Percentiles rank a stretch among this genome's conserved stretches.
These are phyloP conservation scores for Bombus impatiens DNA, from an alignment of 1,140 invertebrate species.

Conservation along the genomic window DNA sequence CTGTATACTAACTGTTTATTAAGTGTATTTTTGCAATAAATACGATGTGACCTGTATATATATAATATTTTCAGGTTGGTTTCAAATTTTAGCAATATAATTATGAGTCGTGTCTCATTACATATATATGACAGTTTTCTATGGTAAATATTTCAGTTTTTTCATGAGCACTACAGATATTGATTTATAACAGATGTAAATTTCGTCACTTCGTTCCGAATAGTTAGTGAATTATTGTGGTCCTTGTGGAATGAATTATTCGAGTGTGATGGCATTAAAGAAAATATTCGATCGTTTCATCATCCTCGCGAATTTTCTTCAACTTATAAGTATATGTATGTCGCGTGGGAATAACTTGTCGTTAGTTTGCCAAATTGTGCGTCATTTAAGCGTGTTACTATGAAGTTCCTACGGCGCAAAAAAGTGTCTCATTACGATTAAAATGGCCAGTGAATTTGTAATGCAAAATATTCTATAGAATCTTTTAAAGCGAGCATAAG, in stretches of 20 bases:
- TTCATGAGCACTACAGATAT: no score
- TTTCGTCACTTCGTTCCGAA: not conserved
- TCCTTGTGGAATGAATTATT: not conserved
- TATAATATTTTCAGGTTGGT: no score
- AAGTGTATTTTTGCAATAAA: no score
- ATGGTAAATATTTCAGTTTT: no score
- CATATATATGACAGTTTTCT: no score
- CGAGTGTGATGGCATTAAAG: not conserved
- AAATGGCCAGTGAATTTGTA: not conserved
- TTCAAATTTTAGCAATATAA: no score
- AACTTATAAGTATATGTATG: not conserved
- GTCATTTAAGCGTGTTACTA: slow-evolving; percentile 15
- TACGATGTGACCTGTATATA: no score
- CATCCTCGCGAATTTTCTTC: no score
- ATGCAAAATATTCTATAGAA: not conserved
- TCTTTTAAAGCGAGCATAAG: not conserved
- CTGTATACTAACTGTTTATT: no score
- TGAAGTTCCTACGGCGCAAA: not conserved
- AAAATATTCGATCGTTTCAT: not conserved
- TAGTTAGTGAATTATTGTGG: not conserved
- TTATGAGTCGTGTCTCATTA: no score
- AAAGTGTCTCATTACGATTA: not conserved
- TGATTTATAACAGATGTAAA: no score
- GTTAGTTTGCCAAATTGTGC: slow-evolving; percentile 22
- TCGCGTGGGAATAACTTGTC: not conserved